These are phyloP conservation scores for Stenopsyche tienmushanensis DNA, from an alignment of 1,140 invertebrate genomes.

Conservation along the genomic window DNA sequence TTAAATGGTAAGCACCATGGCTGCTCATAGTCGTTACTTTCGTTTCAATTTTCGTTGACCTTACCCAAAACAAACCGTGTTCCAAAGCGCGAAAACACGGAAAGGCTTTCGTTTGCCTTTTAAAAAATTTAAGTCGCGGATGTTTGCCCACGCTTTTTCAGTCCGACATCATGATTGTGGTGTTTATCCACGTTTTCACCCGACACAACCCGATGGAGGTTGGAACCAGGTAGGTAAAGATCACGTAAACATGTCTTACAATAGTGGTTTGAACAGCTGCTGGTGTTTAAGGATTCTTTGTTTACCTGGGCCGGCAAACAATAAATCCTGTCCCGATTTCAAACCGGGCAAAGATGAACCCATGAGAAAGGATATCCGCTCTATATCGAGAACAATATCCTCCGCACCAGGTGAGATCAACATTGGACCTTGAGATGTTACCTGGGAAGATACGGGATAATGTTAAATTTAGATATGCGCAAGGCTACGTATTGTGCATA, in stretches of 20 bases:
- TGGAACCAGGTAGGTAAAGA: slow-evolving; percentile 20
- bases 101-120: too few species aligned
- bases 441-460: too few species aligned
- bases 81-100: too few species aligned
- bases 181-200: slow-evolving; percentile 4
- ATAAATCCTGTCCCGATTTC: slow-evolving; percentile 8
- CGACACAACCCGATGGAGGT: not conserved
- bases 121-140: too few species aligned
- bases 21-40: too few species aligned
- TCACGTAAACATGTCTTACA: slow-evolving; percentile 6
- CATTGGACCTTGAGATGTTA: too few species aligned
- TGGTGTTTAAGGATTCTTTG: slow-evolving; percentile 26
- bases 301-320: slow-evolving; percentile 26
- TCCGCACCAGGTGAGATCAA: not conserved
- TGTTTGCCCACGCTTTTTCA: not conserved
- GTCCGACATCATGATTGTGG: not conserved
- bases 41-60: too few species aligned
- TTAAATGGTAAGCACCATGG: too few species aligned
- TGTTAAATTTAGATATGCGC: too few species aligned
- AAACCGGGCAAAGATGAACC: slow-evolving; percentile 19
- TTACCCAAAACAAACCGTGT: too few species aligned
- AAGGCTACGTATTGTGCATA: too few species aligned
- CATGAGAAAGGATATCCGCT: slow-evolving; percentile 35
- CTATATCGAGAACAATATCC: slow-evolving; percentile 19
- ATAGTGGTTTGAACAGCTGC: slow-evolving; percentile 31